These are phyloP conservation scores for Idris sp. DNA, from an alignment of 1,140 invertebrate genomes.

Conservation along the genomic window DNA sequence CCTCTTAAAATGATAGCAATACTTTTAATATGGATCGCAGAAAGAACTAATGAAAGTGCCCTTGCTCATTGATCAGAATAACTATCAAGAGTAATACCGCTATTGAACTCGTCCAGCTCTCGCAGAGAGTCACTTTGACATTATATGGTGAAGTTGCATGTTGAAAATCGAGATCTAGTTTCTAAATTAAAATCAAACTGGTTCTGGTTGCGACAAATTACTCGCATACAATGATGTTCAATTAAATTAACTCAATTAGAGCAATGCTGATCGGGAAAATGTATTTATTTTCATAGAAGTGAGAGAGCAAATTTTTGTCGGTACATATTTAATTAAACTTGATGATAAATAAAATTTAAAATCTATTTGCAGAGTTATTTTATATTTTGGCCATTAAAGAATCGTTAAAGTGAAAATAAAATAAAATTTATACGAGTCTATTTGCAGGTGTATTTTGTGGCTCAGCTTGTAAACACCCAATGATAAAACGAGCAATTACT, in stretches of 20 bases:
- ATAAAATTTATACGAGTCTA: constrained; percentile 11
- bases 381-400: constrained; percentile 21
- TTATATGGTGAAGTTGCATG: constrained; percentile 20
- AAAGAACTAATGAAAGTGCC: constrained; percentile 60
- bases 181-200: constrained; percentile 46
- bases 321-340: too few species aligned
- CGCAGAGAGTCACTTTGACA: constrained; percentile 28
- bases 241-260: constrained; percentile 50
- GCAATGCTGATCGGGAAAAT: constrained; percentile 29
- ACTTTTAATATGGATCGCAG: constrained; percentile 33
- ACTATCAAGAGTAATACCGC: constrained; percentile 51
- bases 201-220: constrained; percentile 55
- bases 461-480: constrained; percentile 20
- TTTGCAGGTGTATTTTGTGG: constrained; percentile 35
- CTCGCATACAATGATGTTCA: constrained; percentile 32
- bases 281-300: too few species aligned
- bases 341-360: too few species aligned
- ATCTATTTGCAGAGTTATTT: too few species aligned
- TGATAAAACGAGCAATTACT: constrained; percentile 32
- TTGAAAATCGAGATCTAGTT: constrained; percentile 44
- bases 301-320: too few species aligned
- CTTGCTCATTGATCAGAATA: constrained; percentile 47
- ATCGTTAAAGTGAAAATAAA: constrained; percentile 24
- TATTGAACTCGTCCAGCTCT: constrained; percentile 44
- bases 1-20: constrained; percentile 37